Conservation (phyloP, 2,113 vertebrate genomes). For the Pao palembangensis region DNA sequence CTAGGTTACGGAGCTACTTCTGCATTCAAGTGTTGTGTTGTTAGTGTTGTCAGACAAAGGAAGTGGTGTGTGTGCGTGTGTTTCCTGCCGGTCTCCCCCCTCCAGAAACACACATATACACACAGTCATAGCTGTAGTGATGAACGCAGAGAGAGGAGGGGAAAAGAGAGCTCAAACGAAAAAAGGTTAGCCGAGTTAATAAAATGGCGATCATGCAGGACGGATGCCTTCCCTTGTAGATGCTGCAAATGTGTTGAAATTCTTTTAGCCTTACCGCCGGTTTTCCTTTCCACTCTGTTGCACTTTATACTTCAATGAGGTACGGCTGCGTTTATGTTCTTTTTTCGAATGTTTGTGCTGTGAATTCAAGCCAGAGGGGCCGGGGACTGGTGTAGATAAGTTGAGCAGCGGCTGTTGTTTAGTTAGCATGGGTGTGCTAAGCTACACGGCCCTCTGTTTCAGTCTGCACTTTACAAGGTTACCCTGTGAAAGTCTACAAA, state of each 20-base stretch:
- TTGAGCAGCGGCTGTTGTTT: conserved; percentile 58
- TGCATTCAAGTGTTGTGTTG: too few relatives aligned
- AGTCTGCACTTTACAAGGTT: not conserved
- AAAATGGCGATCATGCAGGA: conserved; percentile 88
- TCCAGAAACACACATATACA: too few relatives aligned
- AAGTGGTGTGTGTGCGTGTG: too few relatives aligned
- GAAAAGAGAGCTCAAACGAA: conserved; percentile 58
- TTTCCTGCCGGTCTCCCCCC: too few relatives aligned
- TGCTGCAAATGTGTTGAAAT: conserved; percentile 79
- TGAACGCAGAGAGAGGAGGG: conserved; percentile 48
- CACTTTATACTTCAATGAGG: conserved; percentile 91
- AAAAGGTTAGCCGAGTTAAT: conserved; percentile 74
- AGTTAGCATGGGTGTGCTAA: conserved; percentile 32
- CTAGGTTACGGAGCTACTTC: too few relatives aligned
- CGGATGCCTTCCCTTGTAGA: conserved; percentile 80
- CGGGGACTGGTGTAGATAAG: conserved; percentile 32
- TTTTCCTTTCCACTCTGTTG: conserved; percentile 80
- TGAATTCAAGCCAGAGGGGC: conserved; percentile 18
- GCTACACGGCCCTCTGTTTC: not conserved
- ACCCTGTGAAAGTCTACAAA: not conserved
- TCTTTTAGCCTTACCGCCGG: conserved; percentile 78
- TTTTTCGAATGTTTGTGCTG: conserved; percentile 15
- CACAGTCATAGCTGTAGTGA: conserved; percentile 21
- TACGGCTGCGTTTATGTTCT: conserved; percentile 42
- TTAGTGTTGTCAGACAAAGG: too few relatives aligned